Conservation (phyloP, 2,888 invertebrate species). For the Archips xylosteana region DNA sequence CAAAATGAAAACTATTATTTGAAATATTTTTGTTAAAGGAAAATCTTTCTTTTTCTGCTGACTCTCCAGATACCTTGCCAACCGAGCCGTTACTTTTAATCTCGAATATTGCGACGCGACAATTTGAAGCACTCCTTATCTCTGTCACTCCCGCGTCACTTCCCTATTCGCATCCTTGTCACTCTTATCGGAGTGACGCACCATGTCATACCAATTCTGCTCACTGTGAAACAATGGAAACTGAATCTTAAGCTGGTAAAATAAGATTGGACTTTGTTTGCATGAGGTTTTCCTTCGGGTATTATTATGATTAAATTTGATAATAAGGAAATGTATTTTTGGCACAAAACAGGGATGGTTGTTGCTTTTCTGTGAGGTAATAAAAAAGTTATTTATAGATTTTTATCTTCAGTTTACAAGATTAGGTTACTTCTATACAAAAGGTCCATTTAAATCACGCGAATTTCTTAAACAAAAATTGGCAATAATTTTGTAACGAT, state of each 20-base stretch:
- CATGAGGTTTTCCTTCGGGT: constrained; percentile 2
- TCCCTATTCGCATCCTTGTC: constrained; percentile 51
- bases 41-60: constrained; percentile 56
- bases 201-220: constrained; percentile 18
- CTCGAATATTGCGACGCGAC: constrained; percentile 81
- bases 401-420: not conserved
- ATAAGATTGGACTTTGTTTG: not conserved
- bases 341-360: constrained; percentile 9
- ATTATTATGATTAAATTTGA: constrained; percentile 35
- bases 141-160: constrained; percentile 27
- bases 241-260: not conserved
- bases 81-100: constrained; percentile 82
- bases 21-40: not conserved
- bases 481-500: too few relatives aligned
- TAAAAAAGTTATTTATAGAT: not conserved
- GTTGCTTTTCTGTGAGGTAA: not conserved
- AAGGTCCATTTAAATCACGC: too few relatives aligned
- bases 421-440: too few relatives aligned
- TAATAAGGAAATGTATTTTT: constrained; percentile 38
- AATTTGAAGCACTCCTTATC: constrained; percentile 66
- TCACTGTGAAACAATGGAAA: not conserved
- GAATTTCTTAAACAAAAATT: too few relatives aligned
- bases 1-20: too few relatives aligned
- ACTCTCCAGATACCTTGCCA: constrained; percentile 71
- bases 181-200: constrained; percentile 34